phyloP scores from a whole-genome alignment of 2,797 vertebrate species.

The Gastrophryne carolinensis region DNA sequence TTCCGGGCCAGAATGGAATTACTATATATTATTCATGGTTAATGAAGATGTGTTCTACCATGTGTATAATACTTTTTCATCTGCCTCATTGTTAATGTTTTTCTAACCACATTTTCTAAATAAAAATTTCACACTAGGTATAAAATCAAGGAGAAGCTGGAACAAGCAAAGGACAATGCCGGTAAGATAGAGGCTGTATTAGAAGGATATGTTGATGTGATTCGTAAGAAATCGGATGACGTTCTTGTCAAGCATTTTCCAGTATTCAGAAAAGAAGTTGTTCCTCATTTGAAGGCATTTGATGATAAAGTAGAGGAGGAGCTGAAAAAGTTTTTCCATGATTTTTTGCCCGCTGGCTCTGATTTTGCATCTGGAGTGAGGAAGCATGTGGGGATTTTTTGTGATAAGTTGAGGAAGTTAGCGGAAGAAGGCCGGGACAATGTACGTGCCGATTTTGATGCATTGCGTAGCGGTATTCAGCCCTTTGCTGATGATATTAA shows the following conservation, averaged over 20 bases:
- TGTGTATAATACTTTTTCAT: no score
- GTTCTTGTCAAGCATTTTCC: not conserved
- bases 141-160: not conserved
- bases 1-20: no score
- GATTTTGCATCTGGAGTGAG: not conserved
- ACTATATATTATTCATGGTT: no score
- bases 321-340: not conserved
- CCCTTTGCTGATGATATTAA: not conserved
- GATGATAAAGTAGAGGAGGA: not conserved
- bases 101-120: no score
- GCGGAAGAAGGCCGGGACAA: not conserved
- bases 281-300: not conserved
- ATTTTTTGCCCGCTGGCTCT: not conserved
- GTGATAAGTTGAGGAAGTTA: not conserved
- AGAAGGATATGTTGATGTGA: not conserved
- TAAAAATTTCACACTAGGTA: no score
- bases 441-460: not conserved
- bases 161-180: not conserved
- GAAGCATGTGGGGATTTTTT: not conserved
- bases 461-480: not conserved
- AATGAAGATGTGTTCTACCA: no score
- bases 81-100: no score
- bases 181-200: not conserved
- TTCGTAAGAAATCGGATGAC: not conserved
- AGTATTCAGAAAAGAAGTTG: not conserved